Conservation (phyloP, 2,113 vertebrate genomes). For the Lucifuga dentata region DNA sequence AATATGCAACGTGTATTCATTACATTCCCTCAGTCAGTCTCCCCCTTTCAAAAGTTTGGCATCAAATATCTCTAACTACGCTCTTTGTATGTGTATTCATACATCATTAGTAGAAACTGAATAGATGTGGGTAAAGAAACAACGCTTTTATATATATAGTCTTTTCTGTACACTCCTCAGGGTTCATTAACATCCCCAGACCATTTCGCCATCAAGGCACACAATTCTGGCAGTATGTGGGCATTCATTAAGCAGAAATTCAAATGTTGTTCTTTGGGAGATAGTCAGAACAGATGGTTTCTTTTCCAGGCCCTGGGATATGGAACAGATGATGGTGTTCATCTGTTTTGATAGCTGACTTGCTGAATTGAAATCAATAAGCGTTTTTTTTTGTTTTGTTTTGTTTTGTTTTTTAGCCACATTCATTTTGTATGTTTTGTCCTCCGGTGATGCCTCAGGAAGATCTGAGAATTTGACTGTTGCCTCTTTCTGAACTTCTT, state of each 20-base stretch:
- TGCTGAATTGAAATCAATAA: slow-evolving; percentile 28
- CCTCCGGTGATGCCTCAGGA: slow-evolving; percentile 16
- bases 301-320: slow-evolving; percentile 19
- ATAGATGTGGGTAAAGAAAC: slow-evolving; percentile 51
- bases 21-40: neutral
- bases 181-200: slow-evolving; percentile 56
- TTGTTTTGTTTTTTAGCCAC: neutral
- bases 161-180: slow-evolving; percentile 16
- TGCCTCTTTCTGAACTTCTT: slow-evolving; percentile 8
- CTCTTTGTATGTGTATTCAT: no score
- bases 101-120: slow-evolving; percentile 48
- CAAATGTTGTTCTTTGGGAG: slow-evolving; percentile 38
- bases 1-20: slow-evolving; percentile 7
- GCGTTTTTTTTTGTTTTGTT: neutral
- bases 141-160: slow-evolving; percentile 21
- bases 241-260: slow-evolving; percentile 52
- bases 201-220: slow-evolving; percentile 26
- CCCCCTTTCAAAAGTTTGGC: slow-evolving; percentile 8
- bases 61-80: slow-evolving; percentile 33
- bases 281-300: slow-evolving; percentile 54
- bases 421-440: slow-evolving; percentile 16
- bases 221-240: slow-evolving; percentile 30
- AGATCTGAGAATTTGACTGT: slow-evolving; percentile 22
- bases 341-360: slow-evolving; percentile 46
- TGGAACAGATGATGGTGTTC: slow-evolving; percentile 30